Conservation (phyloP, 2,888 invertebrate genomes). For the Andrena flavipes region DNA sequence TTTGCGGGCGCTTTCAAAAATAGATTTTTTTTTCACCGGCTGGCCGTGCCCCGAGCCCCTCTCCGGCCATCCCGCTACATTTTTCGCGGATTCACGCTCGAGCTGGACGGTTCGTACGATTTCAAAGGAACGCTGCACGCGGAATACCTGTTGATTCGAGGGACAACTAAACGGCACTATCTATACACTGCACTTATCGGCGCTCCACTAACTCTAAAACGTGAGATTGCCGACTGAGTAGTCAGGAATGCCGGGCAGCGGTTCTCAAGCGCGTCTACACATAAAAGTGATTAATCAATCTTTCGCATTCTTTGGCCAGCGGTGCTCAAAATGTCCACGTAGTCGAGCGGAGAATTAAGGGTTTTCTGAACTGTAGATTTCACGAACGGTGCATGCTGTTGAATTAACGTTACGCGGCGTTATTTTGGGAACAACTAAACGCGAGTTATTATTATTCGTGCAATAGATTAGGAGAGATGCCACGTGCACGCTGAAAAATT, state of each 20-base stretch:
- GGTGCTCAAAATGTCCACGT: not conserved
- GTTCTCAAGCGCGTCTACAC: constrained; percentile 13
- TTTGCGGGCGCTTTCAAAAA: constrained; percentile 57
- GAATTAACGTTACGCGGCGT: not conserved
- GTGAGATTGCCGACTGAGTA: constrained; percentile 49
- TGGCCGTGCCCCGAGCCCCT: not conserved
- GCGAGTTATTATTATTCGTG: not conserved
- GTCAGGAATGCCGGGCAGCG: constrained; percentile 46
- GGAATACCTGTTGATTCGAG: constrained; percentile 65
- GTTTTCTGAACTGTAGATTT: too few species aligned
- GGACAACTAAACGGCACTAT: constrained; percentile 19
- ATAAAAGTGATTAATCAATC: constrained; percentile 41
- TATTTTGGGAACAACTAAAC: not conserved
- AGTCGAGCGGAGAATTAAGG: not conserved
- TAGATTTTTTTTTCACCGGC: constrained; percentile 36
- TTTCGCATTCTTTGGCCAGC: constrained; percentile 22
- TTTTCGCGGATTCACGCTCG: not conserved
- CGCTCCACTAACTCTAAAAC: constrained; percentile 52
- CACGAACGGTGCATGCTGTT: not conserved
- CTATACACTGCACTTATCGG: constrained; percentile 36
- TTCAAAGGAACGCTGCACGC: not conserved
- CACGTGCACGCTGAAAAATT: not conserved
- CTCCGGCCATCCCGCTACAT: not conserved
- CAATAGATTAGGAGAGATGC: not conserved
- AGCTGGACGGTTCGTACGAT: not conserved